Percentiles rank a stretch among this genome's conserved stretches.
Evolutionary conservation across 2,888 invertebrate genomes (phyloP).

Genomic region (Phorcus lineatus): DNA sequence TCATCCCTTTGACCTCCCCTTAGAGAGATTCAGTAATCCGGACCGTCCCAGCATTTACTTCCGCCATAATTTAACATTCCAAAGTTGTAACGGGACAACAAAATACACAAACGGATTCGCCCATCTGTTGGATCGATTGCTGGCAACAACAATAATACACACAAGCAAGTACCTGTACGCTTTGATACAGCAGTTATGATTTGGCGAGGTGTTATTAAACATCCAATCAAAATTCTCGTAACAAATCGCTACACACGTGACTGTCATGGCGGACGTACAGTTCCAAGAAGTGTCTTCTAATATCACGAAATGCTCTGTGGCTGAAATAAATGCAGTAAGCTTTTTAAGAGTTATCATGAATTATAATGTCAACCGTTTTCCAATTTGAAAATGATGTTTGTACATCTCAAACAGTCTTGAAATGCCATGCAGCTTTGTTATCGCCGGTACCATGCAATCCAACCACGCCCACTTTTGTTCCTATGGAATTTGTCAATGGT

Average conservation of each 20-base stretch:
- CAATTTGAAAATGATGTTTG: no score
- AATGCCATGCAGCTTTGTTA: no score
- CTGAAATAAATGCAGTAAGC: neutral
- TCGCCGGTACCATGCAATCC: no score
- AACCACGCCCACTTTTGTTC: no score
- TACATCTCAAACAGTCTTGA: no score
- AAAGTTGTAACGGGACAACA: neutral
- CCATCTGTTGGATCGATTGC: constrained; percentile 11
- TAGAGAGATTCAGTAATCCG: neutral
- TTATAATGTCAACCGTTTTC: no score
- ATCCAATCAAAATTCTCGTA: neutral
- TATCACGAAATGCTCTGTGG: neutral
- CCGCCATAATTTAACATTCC: neutral
- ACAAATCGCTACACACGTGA: neutral
- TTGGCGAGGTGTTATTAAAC: neutral
- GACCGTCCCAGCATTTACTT: neutral
- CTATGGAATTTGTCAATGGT: no score
- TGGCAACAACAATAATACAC: neutral
- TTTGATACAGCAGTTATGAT: neutral
- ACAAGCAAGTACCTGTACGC: neutral
- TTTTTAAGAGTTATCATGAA: neutral
- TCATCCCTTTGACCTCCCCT: neutral
- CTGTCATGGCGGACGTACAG: constrained; percentile 5
- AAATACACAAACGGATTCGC: neutral
- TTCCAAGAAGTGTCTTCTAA: constrained; percentile 22